Percentiles rank a stretch among this genome's conserved stretches.
These are phyloP conservation scores for Chlamydotis undulata DNA, from an alignment of 2,113 vertebrate species.

Conservation along the genomic window DNA sequence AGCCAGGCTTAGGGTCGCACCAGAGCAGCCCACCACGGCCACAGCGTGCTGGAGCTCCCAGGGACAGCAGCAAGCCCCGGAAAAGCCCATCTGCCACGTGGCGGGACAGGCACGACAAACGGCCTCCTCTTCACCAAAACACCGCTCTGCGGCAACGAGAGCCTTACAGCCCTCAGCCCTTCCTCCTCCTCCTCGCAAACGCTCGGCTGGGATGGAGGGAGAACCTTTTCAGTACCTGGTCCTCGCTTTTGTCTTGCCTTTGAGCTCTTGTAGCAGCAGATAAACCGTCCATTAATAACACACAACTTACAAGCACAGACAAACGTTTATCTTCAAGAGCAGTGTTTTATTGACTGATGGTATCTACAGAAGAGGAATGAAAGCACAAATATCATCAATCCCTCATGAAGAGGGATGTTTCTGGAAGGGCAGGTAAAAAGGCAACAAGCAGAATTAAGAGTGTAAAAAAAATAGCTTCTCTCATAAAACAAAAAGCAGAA, in stretches of 20 bases:
- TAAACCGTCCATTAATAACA: background rate
- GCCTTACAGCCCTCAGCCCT: background rate
- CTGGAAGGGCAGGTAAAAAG: background rate
- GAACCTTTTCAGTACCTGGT: background rate
- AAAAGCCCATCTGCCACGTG: too few relatives aligned
- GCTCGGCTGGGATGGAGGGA: background rate
- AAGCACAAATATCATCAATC: background rate
- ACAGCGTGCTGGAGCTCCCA: fast-evolving
- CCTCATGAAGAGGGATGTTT: background rate
- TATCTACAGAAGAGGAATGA: background rate
- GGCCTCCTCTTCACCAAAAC: background rate
- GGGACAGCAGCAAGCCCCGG: background rate
- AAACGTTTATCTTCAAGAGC: background rate
- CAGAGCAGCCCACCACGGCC: too few relatives aligned
- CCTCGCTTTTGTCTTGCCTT: fast-evolving
- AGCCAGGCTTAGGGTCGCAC: too few relatives aligned
- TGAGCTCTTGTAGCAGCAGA: background rate
- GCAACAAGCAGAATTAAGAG: background rate
- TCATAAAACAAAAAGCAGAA: background rate
- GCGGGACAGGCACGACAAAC: fast-evolving
- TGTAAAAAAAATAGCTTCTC: background rate
- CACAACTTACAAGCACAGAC: background rate
- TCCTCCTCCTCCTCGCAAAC: fast-evolving
- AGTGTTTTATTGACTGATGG: background rate
- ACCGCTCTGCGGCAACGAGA: too few relatives aligned